A percentile compares a stretch with the other conserved stretches of the same genome.
Conservation (phyloP, 2,888 invertebrate species). For the Aquatica leii region DNA sequence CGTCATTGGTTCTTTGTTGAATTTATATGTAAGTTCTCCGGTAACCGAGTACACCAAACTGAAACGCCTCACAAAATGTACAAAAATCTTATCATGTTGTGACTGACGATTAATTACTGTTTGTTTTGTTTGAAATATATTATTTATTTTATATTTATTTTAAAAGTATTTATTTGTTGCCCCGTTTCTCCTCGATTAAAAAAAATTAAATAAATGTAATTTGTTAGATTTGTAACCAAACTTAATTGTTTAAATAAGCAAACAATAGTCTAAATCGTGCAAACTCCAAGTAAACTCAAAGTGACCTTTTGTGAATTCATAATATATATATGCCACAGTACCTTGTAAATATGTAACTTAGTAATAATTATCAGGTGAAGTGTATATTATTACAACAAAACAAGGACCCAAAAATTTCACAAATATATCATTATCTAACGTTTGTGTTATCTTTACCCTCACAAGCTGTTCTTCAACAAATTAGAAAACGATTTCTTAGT, state of each 20-base stretch:
- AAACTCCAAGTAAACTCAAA: constrained; percentile 56
- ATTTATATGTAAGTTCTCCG: background rate
- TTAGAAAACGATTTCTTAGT: too few species aligned
- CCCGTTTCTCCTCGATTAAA: constrained; percentile 19
- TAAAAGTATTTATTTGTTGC: constrained; percentile 46
- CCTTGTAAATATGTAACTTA: constrained; percentile 58
- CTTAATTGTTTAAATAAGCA: constrained; percentile 39
- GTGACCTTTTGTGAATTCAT: constrained; percentile 60
- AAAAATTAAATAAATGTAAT: constrained; percentile 12
- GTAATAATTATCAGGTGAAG: constrained; percentile 56
- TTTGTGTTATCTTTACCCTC: background rate
- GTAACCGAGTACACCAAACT: too few species aligned
- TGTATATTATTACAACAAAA: constrained; percentile 48
- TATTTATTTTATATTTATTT: constrained; percentile 56
- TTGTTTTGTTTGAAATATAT: constrained; percentile 57
- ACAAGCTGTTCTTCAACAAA: too few species aligned
- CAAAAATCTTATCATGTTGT: constrained; percentile 46
- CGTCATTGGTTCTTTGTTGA: constrained; percentile 30
- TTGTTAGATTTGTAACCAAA: constrained; percentile 50
- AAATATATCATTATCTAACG: constrained; percentile 50
- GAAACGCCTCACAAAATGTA: constrained; percentile 12
- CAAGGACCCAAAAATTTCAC: constrained; percentile 55
- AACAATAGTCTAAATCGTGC: constrained; percentile 43
- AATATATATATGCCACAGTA: constrained; percentile 57
- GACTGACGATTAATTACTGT: constrained; percentile 50